A percentile compares a stretch with the other conserved stretches of the same genome.
phyloP scores from a whole-genome alignment of 2,113 vertebrate genomes.

The Stegostoma tigrinum region DNA sequence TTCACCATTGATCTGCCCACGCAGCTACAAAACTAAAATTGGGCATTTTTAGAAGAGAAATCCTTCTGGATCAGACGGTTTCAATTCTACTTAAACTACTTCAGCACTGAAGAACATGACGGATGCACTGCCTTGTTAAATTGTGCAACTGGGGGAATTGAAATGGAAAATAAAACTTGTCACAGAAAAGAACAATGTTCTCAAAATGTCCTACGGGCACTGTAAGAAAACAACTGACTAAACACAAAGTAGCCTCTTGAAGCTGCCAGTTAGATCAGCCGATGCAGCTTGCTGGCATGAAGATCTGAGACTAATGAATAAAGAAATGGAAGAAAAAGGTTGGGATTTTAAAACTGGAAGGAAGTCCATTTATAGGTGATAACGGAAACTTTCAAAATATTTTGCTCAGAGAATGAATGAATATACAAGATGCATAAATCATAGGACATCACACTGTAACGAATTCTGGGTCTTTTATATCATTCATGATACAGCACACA shows the following conservation, averaged over 20 bases:
- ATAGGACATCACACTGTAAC: background rate
- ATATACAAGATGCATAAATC: background rate
- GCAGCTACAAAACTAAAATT: background rate
- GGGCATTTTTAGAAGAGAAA: background rate
- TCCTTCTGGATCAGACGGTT: background rate
- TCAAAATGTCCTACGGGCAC: background rate
- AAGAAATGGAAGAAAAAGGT: background rate
- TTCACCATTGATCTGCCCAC: background rate
- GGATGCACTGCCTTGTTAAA: background rate
- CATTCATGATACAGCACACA: constrained; percentile 12
- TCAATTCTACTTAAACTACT: background rate
- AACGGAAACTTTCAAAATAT: background rate
- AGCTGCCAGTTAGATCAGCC: background rate
- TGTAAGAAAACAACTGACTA: background rate
- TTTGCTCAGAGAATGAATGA: background rate
- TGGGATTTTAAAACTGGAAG: background rate
- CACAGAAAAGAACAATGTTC: background rate
- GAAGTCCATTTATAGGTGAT: background rate
- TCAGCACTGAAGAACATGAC: background rate
- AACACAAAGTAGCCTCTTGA: background rate
- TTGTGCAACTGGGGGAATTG: background rate
- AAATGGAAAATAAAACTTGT: background rate
- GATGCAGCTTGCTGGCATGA: background rate
- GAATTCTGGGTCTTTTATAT: background rate
- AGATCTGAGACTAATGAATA: background rate